These are phyloP conservation scores for Lacanobia oleracea DNA, from an alignment of 2,888 invertebrate genomes.

Conservation along the genomic window DNA sequence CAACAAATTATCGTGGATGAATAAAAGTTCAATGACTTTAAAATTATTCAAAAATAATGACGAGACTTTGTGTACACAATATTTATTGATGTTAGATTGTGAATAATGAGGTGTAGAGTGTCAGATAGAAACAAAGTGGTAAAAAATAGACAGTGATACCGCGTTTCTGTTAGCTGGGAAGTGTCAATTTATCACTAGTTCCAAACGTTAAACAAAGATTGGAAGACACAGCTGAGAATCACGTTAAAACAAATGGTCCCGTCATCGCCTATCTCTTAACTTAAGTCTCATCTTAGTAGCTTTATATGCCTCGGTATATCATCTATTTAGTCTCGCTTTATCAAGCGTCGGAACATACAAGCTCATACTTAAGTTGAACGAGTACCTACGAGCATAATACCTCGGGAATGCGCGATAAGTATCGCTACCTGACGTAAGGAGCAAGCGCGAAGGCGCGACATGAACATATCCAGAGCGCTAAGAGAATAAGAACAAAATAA, in stretches of 20 bases:
- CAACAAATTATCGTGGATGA: neutral
- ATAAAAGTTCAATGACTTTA: constrained; percentile 21
- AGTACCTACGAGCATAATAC: constrained; percentile 45
- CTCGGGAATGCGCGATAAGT: constrained; percentile 54
- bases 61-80: constrained; percentile 28
- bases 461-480: constrained; percentile 34
- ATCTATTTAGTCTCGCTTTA: constrained; percentile 37
- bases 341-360: constrained; percentile 31
- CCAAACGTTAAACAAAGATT: constrained; percentile 9
- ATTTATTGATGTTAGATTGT: constrained; percentile 50
- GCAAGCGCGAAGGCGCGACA: constrained; percentile 32
- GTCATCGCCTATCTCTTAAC: constrained; percentile 25
- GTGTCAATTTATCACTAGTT: constrained; percentile 48
- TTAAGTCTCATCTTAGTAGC: constrained; percentile 9
- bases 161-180: constrained; percentile 25
- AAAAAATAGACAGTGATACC: constrained; percentile 36
- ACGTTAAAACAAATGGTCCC: constrained; percentile 34
- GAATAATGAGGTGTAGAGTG: constrained; percentile 52
- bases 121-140: constrained; percentile 52
- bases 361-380: constrained; percentile 47
- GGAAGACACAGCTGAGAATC: constrained; percentile 8
- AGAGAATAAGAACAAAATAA: constrained; percentile 46
- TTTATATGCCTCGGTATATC: constrained; percentile 17
- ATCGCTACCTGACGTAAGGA: constrained; percentile 57
- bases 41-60: constrained; percentile 49